Evolutionary conservation across 2,888 invertebrate genomes (phyloP), one percentile per base, ranked within the genome.

Genomic region (Phaonia tiefii): DNA sequence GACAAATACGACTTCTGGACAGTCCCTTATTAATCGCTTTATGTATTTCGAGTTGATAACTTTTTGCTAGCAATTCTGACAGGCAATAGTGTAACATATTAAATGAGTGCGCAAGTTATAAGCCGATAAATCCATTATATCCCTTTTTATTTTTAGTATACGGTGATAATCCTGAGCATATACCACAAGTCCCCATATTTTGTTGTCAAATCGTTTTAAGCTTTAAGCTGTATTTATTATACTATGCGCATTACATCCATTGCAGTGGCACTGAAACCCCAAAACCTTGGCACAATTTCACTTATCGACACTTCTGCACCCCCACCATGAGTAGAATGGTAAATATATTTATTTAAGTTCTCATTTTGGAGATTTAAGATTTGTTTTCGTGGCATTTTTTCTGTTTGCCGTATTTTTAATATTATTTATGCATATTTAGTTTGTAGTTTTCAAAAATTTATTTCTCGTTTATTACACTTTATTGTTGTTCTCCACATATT

Each of bases 401-500:
- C 8, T 31, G 8, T 31, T 31, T 31, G n/a, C n/a, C 8, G 8
- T 65, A 22, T 42, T 63, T 63, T 63, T 63, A 63, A 63, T 63
- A 63, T 63, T 63, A 25, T 72, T 3, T 26, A 46, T 70, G 42
- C 42, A 31, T 58, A 0, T 54, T 73, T 66, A 71, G 42, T 60
- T 70, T 54, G 20, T 67, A 31, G 26, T 75, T 46, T 54, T 67
- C 51, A 42, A 69, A 78, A 78, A 75, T 81, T 78, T 81, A 75
- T 75, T 72, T 75, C 63, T 78, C 75, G 72, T 78, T 81, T 78
- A 81, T 78, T 81, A 75, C 77, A 81, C 69, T 75, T 81, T 72
- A 78, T 78, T 81, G 81, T 72, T 78, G 69, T 78, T 72, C 72
- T 22, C 31, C 58, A 49, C 67, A 49, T 66, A 51, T 77, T 67